These are phyloP conservation scores for Papilio polytes DNA, from an alignment of 1,140 invertebrate species.

Conservation along the genomic window DNA sequence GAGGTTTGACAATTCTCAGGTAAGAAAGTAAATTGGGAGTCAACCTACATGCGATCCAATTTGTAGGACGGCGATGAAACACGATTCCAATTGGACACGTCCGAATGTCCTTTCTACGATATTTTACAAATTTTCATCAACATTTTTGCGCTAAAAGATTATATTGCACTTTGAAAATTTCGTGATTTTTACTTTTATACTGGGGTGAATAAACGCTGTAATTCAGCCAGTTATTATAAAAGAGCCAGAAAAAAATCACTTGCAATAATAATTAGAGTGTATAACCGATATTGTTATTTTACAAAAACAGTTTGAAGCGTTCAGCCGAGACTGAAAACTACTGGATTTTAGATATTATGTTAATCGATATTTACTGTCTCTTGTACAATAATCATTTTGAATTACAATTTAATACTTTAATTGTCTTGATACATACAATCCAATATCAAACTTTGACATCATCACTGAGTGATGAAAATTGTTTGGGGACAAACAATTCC, in stretches of 20 bases:
- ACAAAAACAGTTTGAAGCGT: too few species aligned
- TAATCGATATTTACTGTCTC: too few species aligned
- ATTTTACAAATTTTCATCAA: constrained; percentile 12
- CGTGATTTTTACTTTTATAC: background rate
- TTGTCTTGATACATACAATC: background rate
- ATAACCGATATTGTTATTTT: background rate
- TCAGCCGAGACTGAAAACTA: too few species aligned
- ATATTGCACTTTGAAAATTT: background rate
- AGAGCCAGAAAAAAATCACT: background rate
- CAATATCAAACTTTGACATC: constrained; percentile 3
- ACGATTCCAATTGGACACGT: constrained; percentile 28
- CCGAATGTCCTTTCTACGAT: background rate
- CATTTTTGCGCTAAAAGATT: constrained; percentile 6
- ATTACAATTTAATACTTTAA: background rate
- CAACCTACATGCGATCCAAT: constrained; percentile 28
- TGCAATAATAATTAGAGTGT: background rate
- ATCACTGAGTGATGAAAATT: constrained; percentile 12
- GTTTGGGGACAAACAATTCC: background rate
- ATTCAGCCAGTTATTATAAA: too few species aligned
- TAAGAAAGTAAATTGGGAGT: constrained; percentile 29
- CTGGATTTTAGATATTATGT: too few species aligned
- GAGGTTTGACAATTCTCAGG: background rate
- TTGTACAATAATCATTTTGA: too few species aligned
- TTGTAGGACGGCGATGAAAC: constrained; percentile 16
- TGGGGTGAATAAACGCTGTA: background rate